These are phyloP conservation scores for Shargacucullia verbasci DNA, from an alignment of 2,888 invertebrate genomes.

Conservation along the genomic window DNA sequence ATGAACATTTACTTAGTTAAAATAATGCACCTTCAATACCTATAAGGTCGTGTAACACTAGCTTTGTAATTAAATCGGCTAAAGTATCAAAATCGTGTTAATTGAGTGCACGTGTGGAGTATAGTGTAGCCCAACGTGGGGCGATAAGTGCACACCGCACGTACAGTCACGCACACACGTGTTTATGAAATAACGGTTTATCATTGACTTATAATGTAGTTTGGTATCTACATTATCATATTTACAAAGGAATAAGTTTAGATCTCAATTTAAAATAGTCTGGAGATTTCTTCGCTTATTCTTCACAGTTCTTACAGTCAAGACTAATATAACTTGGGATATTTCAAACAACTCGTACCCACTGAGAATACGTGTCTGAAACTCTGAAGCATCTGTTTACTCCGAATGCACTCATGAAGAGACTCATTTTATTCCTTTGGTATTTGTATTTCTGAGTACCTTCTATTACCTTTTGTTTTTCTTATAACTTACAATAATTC, in stretches of 20 bases:
- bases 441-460: no score
- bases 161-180: constrained; percentile 37
- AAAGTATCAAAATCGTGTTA: constrained; percentile 53
- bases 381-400: no score
- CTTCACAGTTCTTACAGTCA: no score
- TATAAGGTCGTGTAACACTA: constrained; percentile 20
- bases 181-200: constrained; percentile 1
- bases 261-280: no score
- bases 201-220: neutral
- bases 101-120: constrained; percentile 29
- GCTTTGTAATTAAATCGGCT: constrained; percentile 45
- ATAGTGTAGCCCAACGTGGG: constrained; percentile 32
- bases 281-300: no score
- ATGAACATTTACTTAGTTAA: neutral
- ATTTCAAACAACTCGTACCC: no score
- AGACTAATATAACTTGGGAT: no score
- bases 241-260: no score
- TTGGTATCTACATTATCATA: no score
- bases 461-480: neutral
- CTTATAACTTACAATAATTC: neutral
- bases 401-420: no score
- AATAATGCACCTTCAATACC: neutral
- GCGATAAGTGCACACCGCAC: constrained; percentile 33
- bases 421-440: neutral
- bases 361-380: no score